Evolutionary conservation across 2,888 invertebrate species (phyloP).

Genomic region (Electrophaes corylata): DNA sequence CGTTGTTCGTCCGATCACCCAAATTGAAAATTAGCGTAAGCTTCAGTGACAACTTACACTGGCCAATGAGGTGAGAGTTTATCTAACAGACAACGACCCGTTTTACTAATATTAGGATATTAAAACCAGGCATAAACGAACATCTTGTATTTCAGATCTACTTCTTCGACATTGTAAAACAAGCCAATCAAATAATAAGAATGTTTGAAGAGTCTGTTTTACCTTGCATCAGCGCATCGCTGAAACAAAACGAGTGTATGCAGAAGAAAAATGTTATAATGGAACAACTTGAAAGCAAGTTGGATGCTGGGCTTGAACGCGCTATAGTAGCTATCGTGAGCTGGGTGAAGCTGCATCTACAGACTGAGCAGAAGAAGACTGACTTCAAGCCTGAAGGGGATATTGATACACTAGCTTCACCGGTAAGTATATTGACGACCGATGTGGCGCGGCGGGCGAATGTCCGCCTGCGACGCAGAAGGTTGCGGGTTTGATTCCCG

Average conservation of each 20-base stretch:
- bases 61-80: too few species aligned
- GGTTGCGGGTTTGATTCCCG: too few species aligned
- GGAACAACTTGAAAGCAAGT: conserved; percentile 95
- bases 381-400: conserved; percentile 96
- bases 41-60: too few species aligned
- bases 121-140: too few species aligned
- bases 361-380: conserved; percentile 96
- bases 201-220: conserved; percentile 95
- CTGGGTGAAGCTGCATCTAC: conserved; percentile 95
- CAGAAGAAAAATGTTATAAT: conserved; percentile 93
- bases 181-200: conserved; percentile 96
- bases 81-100: too few species aligned
- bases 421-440: too few species aligned
- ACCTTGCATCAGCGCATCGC: conserved; percentile 93
- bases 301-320: conserved; percentile 94
- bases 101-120: too few species aligned
- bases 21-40: too few species aligned
- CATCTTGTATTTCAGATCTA: conserved; percentile 86
- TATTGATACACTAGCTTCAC: conserved; percentile 92
- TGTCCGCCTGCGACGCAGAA: too few species aligned
- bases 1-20: too few species aligned
- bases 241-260: conserved; percentile 94
- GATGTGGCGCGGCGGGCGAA: too few species aligned
- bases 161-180: conserved; percentile 96
- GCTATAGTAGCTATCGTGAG: conserved; percentile 94